Conservation (phyloP, 2,113 vertebrate species). For the Marmota monax region DNA sequence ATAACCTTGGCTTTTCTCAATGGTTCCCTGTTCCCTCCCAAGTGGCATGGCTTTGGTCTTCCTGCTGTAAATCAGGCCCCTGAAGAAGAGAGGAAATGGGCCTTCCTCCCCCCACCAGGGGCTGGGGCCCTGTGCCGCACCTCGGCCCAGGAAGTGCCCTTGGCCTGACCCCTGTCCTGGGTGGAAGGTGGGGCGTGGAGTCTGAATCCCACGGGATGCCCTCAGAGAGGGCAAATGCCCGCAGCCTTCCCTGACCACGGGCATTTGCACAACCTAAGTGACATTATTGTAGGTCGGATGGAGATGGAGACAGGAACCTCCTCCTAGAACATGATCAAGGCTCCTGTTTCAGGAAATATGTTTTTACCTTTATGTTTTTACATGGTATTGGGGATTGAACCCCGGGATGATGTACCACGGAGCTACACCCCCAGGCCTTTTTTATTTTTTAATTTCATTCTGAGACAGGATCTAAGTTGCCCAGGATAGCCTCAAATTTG, state of each 20-base stretch:
- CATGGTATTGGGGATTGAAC: too few species aligned
- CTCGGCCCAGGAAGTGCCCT: not conserved
- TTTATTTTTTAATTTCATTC: too few species aligned
- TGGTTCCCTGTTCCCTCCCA: conserved; percentile 24
- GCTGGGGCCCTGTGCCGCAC: not conserved
- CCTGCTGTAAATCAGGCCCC: conserved; percentile 5
- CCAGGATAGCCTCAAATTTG: too few species aligned
- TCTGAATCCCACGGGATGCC: too few species aligned
- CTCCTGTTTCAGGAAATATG: not conserved
- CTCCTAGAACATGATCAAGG: not conserved
- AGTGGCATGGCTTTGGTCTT: not conserved
- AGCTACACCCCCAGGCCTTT: too few species aligned
- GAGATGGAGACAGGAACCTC: not conserved
- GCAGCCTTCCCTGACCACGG: not conserved
- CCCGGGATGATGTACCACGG: too few species aligned
- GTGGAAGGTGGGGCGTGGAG: not conserved
- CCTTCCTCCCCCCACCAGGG: not conserved
- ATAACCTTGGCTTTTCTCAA: not conserved
- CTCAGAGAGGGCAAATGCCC: not conserved
- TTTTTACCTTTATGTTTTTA: too few species aligned
- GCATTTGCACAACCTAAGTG: accelerated
- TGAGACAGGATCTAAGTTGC: too few species aligned
- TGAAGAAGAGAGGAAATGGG: not conserved
- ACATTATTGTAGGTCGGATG: not conserved
- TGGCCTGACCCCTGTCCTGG: not conserved